Percentiles rank a stretch among this genome's conserved stretches.
phyloP scores from a whole-genome alignment of 2,113 vertebrate species.

The Notothenia coriiceps region DNA sequence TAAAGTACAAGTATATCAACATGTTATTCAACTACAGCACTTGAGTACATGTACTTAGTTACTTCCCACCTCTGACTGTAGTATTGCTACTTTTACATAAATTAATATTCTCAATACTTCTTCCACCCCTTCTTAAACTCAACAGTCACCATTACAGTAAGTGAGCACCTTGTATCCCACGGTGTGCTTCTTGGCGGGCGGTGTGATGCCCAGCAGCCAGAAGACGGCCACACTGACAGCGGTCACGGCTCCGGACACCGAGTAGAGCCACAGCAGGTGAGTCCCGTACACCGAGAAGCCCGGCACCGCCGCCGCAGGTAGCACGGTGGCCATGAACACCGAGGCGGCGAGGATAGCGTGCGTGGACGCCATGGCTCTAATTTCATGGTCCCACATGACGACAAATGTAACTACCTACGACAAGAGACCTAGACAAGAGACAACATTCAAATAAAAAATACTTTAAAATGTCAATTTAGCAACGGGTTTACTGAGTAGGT shows the following conservation, averaged over 20 bases:
- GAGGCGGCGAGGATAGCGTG: conserved; percentile 87
- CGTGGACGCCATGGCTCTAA: conserved; percentile 87
- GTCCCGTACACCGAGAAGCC: conserved; percentile 90
- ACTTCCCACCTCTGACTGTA: no score
- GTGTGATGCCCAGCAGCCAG: conserved; percentile 87
- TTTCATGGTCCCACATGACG: conserved; percentile 90
- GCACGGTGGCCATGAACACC: conserved; percentile 83
- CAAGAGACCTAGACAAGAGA: rapidly evolving
- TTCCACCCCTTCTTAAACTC: no score
- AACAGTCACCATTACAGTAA: not conserved
- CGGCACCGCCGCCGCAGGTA: conserved; percentile 84
- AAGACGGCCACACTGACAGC: conserved; percentile 85
- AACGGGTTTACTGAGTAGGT: rapidly evolving
- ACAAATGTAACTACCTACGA: no score
- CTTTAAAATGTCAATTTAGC: not conserved
- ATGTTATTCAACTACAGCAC: no score
- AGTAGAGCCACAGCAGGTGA: conserved; percentile 91
- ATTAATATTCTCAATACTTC: no score
- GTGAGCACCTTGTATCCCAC: conserved; percentile 88
- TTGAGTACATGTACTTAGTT: no score
- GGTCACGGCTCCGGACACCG: conserved; percentile 86
- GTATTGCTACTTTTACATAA: no score
- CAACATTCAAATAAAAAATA: not conserved
- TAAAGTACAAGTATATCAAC: no score
- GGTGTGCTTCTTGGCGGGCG: conserved; percentile 88